Conservation (phyloP, 2,888 invertebrate genomes). For the Netelia fuscicornis region DNA sequence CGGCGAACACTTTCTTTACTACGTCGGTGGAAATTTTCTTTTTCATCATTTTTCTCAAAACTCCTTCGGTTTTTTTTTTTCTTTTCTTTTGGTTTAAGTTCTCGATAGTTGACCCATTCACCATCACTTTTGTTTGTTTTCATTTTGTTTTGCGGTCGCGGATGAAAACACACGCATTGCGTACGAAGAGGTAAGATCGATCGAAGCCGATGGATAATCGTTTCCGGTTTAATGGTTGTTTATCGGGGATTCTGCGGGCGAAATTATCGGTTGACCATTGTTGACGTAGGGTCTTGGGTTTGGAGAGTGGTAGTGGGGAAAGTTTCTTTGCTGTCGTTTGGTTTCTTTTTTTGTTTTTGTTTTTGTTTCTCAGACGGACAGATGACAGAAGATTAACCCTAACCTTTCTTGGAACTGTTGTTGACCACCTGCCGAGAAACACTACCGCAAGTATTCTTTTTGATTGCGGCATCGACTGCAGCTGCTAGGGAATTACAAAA, state of each 20-base stretch:
- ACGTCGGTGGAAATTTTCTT: slow-evolving; percentile 41
- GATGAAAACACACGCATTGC: slow-evolving; percentile 36
- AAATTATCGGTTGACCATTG: slow-evolving; percentile 63
- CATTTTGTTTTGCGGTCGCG: neutral
- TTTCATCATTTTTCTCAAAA: neutral
- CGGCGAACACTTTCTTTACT: slow-evolving; percentile 42
- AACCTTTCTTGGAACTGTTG: slow-evolving; percentile 68
- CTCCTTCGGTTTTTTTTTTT: neutral
- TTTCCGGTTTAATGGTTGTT: slow-evolving; percentile 44
- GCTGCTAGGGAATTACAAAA: slow-evolving; percentile 66
- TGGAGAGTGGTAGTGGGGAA: neutral
- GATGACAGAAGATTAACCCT: slow-evolving; percentile 68
- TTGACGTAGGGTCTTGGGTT: slow-evolving; percentile 6
- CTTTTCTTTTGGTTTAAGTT: neutral
- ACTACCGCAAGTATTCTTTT: slow-evolving; percentile 68
- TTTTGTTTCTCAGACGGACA: slow-evolving; percentile 64
- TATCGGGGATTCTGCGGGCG: slow-evolving; percentile 45
- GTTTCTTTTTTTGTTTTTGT: slow-evolving; percentile 19
- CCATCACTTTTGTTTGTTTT: slow-evolving; percentile 26
- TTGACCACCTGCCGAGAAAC: slow-evolving; percentile 64
- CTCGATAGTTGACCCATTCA: slow-evolving; percentile 25
- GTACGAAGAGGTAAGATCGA: slow-evolving; percentile 55
- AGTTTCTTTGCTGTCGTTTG: slow-evolving; percentile 8
- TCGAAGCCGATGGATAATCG: slow-evolving; percentile 53
- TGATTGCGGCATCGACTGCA: slow-evolving; percentile 63